These are phyloP conservation scores for Bombus confusus DNA, from an alignment of 1,140 invertebrate species.

Conservation along the genomic window DNA sequence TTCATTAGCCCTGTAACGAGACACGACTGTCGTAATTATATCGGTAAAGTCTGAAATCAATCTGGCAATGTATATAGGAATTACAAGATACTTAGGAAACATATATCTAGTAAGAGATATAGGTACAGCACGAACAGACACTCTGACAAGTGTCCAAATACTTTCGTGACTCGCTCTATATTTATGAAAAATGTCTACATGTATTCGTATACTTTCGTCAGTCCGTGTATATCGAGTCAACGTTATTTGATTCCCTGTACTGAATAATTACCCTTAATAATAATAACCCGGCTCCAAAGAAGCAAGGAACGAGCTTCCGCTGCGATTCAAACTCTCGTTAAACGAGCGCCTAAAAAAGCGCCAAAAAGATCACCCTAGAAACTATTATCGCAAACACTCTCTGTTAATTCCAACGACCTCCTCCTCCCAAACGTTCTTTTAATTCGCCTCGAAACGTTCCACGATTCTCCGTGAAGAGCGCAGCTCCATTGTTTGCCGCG, in stretches of 20 bases:
- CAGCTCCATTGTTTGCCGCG: slow-evolving; percentile 28
- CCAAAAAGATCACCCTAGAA: background rate
- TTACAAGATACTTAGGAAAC: background rate
- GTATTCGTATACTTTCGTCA: too few species aligned
- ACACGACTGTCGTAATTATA: background rate
- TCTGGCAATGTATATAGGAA: background rate
- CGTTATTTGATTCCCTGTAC: background rate
- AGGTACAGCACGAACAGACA: too few species aligned
- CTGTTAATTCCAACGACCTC: slow-evolving; percentile 7
- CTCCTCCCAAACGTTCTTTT: background rate
- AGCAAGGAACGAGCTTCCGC: background rate
- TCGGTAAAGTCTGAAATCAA: background rate
- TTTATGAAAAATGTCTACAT: too few species aligned
- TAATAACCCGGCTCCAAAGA: background rate
- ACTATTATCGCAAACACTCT: slow-evolving; percentile 1
- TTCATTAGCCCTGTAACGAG: background rate
- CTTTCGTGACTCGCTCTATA: accelerated
- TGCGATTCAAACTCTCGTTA: background rate
- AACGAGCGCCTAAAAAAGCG: background rate
- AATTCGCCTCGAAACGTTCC: slow-evolving; percentile 25
- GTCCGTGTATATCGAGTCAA: background rate
- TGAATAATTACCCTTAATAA: background rate
- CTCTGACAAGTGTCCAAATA: background rate
- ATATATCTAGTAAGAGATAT: too few species aligned
- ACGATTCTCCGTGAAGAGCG: slow-evolving; percentile 19